Base-by-base conservation (phyloP, 2,888 invertebrate genomes). In the Mallateleia sp. region DNA sequence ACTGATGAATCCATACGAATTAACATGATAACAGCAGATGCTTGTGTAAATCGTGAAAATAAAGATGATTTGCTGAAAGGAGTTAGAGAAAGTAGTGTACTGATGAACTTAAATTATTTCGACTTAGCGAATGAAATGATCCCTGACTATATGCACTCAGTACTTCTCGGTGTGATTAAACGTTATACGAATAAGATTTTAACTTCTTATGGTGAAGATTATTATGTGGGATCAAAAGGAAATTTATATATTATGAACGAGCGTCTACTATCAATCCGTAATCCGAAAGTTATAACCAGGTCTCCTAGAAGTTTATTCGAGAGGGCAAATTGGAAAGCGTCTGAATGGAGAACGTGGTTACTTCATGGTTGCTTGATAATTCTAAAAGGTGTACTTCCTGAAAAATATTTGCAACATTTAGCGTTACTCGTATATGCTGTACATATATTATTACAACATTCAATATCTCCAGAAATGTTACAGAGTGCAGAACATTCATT, bases 301-400 rank as follows among this genome's bases (percentile, higher is more conserved):
- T 38, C 60, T n/a, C 74, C 74, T 7, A 28, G 58, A 42, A 58
- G 58, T 71, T 20, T 71, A 28, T 42, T 25, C 15, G 58, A 58
- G 58, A 45, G 58, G 9, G 56, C 25, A 25, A 32, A 38, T 14
- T 72, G 71, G 71, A 72, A 58, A 58, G 71, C 71, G 0, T 74
- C 74, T 22, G 74, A 74, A 24, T 74, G 74, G 74, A 74, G 60
- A 50, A 56, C 50, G 15, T 74, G 50, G 54, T 50, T 74, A 9
- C 4, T 74, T 9, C 50, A 42, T 50, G 60, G 50, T 50, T 50
- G 60, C 28, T 50, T 74, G 22, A 20, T 28, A 7, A 50, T 60
- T 18, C 11, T 74, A n/a, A 34, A 62, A 22, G 62, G 42, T 11
- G 14, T 62, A 20, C 5, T 62, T 42, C 24, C 62, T 22, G 7